Evolutionary conservation across 1,140 invertebrate genomes (phyloP).

Genomic region (Orussus abietinus): DNA sequence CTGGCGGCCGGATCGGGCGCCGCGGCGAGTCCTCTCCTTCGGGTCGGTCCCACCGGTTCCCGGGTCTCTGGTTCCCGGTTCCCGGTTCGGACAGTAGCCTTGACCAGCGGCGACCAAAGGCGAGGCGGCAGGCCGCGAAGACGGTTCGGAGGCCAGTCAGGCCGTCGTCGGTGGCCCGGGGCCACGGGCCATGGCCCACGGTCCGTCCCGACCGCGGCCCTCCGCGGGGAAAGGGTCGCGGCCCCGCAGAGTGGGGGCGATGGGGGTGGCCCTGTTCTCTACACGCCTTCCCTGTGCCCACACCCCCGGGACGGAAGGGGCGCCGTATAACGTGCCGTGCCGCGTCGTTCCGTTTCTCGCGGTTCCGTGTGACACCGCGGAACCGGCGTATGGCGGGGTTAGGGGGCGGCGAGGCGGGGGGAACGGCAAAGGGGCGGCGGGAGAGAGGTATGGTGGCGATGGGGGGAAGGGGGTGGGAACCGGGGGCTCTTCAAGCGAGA

Average conservation of each 20-base stretch:
- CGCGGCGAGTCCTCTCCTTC: constrained; percentile 33
- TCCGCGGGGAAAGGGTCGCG: too few relatives aligned
- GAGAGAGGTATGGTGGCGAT: too few relatives aligned
- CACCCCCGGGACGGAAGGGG: neutral
- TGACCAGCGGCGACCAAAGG: too few relatives aligned
- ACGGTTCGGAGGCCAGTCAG: too few relatives aligned
- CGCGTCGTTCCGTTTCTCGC: neutral
- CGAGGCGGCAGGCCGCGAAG: too few relatives aligned
- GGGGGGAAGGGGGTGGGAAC: too few relatives aligned
- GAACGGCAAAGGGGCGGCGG: neutral
- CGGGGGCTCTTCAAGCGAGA: too few relatives aligned
- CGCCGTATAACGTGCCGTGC: neutral
- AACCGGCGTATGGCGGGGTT: neutral
- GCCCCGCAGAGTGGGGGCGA: neutral
- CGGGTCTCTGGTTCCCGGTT: constrained; percentile 1
- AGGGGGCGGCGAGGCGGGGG: neutral
- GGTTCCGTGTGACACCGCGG: neutral
- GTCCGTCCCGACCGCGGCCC: constrained; percentile 15
- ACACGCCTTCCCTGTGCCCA: neutral
- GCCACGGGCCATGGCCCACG: constrained; percentile 6
- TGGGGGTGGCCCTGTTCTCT: constrained; percentile 10
- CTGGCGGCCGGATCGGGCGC: constrained; percentile 31
- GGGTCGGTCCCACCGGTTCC: constrained; percentile 19
- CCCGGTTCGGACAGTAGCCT: too few relatives aligned
- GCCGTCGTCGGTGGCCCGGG: constrained; percentile 3